Evolutionary conservation across 1,140 invertebrate genomes (phyloP).

Genomic region (Eulimnadia texana): DNA sequence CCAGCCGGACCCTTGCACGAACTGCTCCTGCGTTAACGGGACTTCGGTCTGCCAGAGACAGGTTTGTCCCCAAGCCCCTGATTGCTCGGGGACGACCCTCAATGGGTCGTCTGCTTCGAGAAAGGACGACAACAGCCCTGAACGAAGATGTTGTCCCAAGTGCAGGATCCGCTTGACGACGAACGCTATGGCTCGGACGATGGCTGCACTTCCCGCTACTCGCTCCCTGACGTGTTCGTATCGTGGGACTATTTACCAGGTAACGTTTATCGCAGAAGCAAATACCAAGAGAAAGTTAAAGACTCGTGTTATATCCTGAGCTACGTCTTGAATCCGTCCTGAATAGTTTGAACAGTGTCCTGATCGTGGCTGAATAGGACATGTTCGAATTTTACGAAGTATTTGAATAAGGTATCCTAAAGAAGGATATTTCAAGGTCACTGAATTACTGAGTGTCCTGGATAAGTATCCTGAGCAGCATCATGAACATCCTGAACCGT

Average conservation of each 20-base stretch:
- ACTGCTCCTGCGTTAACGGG: slow-evolving; percentile 54
- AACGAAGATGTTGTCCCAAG: neutral
- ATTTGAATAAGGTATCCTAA: too few species aligned
- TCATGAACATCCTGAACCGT: too few species aligned
- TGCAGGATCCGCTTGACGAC: neutral
- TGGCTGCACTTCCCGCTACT: neutral
- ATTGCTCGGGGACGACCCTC: slow-evolving; percentile 47
- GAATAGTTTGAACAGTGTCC: too few species aligned
- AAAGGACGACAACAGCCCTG: neutral
- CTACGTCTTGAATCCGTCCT: too few species aligned
- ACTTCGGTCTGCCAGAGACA: slow-evolving; percentile 59
- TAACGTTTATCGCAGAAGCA: neutral
- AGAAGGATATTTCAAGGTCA: too few species aligned
- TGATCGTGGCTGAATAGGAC: too few species aligned
- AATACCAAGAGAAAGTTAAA: too few species aligned
- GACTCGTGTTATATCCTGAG: too few species aligned
- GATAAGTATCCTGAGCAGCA: too few species aligned
- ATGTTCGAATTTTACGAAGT: too few species aligned
- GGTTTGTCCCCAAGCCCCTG: slow-evolving; percentile 55
- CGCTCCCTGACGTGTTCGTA: slow-evolving; percentile 10
- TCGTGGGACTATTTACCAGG: slow-evolving; percentile 14
- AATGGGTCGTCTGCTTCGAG: slow-evolving; percentile 52
- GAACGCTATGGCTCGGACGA: neutral
- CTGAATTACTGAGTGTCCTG: too few species aligned
- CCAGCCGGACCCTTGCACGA: slow-evolving; percentile 59